Base-by-base conservation (phyloP, 2,797 vertebrate genomes). In the Vireo griseus region DNA sequence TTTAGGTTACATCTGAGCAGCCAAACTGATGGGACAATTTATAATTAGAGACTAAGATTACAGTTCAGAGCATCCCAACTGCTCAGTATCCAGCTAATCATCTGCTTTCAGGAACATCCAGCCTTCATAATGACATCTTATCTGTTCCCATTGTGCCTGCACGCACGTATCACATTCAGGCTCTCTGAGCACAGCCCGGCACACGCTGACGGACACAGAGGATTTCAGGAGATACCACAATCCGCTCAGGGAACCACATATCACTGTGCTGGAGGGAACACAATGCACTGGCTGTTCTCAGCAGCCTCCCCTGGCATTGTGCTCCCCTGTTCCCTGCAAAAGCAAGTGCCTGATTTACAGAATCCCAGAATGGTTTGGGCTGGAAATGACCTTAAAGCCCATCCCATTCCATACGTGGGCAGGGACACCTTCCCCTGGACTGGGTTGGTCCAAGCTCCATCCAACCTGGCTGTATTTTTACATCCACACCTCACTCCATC, bases 1-100 rank as follows among this genome's bases (percentile, higher is more conserved):
- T 86, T 72, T 7, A 76, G 85, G 69, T 37, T 86, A 74, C 81
- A 66, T 78, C 65, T 85, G 61, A 94, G 66, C 50, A 80, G 68
- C 69, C 52, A 74, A 88, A 86, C 22, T 75, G 76, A 80, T 3
- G 73, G 73, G 73, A 62, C 66, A 89, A 28, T 69, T 92, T 86
- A 67, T 63, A 89, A 92, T 87, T 80, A 89, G 86, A 91, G 52
- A 55, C 71, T 3, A 11, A 71, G 57, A 87, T 61, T 71, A 85
- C 74, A 95, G 68, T 52, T 89, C 67, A 87, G 86, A 82, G 81
- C 78, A 90, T 40, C 78, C 84, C 45, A 85, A 33, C 63, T 83
- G 67, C 88, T 92, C 77, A 71, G 71, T 85, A 85, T 80, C 45
- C 71, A 87, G 77, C 62, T 87, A 93, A 89, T 91, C 37, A 77